phyloP scores from a whole-genome alignment of 1,140 invertebrate genomes.

The Brachionus calyciflorus region DNA sequence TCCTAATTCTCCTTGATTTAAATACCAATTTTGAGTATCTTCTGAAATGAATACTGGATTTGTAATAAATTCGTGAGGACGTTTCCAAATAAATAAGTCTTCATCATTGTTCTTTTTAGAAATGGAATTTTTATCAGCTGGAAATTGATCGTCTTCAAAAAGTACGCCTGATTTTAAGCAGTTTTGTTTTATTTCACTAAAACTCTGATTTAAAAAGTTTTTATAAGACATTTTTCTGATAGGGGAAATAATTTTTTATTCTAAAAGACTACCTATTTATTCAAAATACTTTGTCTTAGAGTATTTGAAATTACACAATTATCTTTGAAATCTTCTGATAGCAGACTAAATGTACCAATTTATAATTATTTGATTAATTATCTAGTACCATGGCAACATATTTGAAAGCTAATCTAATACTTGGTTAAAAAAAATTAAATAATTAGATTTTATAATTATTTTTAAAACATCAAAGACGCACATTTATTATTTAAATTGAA shows the following conservation, averaged over 20 bases:
- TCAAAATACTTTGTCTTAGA: no score
- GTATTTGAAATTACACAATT: no score
- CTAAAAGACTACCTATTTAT: not conserved
- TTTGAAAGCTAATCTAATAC: no score
- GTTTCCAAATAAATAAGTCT: constrained; percentile 1
- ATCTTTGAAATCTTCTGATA: no score
- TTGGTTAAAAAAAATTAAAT: no score
- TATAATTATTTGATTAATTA: no score
- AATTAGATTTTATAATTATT: no score
- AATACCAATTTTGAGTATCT: not conserved
- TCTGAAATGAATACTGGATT: not conserved
- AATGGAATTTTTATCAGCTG: not conserved
- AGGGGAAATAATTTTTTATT: not conserved
- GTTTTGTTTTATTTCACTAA: not conserved
- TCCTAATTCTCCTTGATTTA: constrained; percentile 22
- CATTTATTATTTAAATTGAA: no score
- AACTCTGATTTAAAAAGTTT: not conserved
- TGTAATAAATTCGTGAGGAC: not conserved
- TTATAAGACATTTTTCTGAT: not conserved
- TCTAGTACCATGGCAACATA: no score
- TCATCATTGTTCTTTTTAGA: constrained; percentile 2
- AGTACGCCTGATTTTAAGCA: constrained; percentile 3
- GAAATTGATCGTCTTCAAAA: constrained; percentile 35
- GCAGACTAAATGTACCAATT: no score
- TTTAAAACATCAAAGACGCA: no score